Evolutionary conservation across 2,797 vertebrate genomes (phyloP).

Genomic region (Brachyalestes nurse): DNA sequence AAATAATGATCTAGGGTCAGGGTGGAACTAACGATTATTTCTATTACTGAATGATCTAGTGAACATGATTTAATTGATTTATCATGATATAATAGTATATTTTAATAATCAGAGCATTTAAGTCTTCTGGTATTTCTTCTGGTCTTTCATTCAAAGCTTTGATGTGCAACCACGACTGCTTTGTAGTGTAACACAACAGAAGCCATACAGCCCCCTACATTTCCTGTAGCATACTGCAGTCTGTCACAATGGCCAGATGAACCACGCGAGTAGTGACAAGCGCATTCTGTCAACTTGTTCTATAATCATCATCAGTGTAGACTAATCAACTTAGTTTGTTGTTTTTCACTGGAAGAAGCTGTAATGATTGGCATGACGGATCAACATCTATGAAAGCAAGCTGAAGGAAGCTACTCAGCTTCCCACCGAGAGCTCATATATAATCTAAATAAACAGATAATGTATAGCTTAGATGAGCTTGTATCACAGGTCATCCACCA

Average conservation of each 20-base stretch:
- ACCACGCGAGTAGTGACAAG: too few relatives aligned
- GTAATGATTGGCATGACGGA: neutral
- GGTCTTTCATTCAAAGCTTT: neutral
- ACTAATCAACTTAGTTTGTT: neutral
- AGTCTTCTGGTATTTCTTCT: neutral
- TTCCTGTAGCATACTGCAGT: neutral
- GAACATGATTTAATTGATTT: too few relatives aligned
- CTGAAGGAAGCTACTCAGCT: neutral
- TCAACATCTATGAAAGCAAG: neutral
- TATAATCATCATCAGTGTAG: neutral
- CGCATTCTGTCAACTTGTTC: neutral
- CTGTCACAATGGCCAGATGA: neutral
- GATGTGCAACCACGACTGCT: neutral
- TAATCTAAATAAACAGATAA: slow-evolving; percentile 6
- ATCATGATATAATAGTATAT: too few relatives aligned
- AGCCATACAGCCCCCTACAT: neutral
- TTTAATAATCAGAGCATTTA: neutral
- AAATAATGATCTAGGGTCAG: too few relatives aligned
- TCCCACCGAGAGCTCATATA: neutral
- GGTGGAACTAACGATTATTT: too few relatives aligned
- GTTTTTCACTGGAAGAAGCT: neutral
- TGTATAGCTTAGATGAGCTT: slow-evolving; percentile 15
- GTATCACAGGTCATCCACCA: neutral
- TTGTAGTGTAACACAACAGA: neutral
- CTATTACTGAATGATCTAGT: too few relatives aligned